Percentiles rank a stretch among this genome's conserved stretches.
Conservation (phyloP, 2,797 vertebrate species). For the Pangasius larnaudii region DNA sequence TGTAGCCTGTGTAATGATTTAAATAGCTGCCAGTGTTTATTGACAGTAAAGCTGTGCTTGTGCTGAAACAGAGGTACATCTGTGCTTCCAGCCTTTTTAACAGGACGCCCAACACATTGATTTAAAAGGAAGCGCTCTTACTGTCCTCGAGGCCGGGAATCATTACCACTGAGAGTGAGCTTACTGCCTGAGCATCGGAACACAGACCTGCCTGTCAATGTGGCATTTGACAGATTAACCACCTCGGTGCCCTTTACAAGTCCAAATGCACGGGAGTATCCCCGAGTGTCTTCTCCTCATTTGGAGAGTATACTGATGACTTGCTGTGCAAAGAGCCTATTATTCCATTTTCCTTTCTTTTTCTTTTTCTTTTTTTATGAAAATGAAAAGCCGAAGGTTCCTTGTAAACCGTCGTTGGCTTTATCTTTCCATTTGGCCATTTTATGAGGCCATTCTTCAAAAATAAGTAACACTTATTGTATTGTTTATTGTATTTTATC, state of each 20-base stretch:
- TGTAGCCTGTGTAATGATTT: constrained; percentile 31
- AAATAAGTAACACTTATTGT: neutral
- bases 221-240: constrained; percentile 59
- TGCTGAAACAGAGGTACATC: constrained; percentile 30
- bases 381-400: neutral
- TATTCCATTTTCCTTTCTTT: neutral
- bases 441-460: neutral
- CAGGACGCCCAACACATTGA: constrained; percentile 40
- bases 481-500: neutral
- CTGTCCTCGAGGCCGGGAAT: constrained; percentile 41
- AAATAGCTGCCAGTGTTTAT: constrained; percentile 33
- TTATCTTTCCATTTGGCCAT: neutral
- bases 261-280: constrained; percentile 47
- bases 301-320: constrained; percentile 23
- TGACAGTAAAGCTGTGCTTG: constrained; percentile 39
- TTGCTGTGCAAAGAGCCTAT: constrained; percentile 10
- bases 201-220: constrained; percentile 50
- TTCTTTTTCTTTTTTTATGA: neutral
- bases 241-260: constrained; percentile 58
- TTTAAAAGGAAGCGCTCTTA: constrained; percentile 35
- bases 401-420: neutral
- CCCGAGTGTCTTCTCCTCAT: constrained; percentile 28
- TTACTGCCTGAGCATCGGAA: constrained; percentile 37
- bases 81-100: constrained; percentile 45
- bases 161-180: constrained; percentile 51